Base-by-base conservation (phyloP, 2,888 invertebrate genomes). In the Lasioglossum lativentre region DNA sequence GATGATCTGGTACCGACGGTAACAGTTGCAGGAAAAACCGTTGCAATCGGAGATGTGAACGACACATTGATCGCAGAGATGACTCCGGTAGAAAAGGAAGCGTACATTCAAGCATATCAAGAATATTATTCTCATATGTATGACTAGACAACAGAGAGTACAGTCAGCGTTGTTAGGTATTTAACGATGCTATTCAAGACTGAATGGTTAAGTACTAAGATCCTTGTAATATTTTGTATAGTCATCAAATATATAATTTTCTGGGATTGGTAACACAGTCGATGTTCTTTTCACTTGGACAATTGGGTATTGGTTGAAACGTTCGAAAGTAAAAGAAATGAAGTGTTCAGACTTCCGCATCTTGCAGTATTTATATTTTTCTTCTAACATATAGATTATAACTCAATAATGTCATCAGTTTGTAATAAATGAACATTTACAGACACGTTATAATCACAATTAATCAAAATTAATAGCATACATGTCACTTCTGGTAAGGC, bases 21-120 rank as follows among this genome's bases (percentile, higher is more conserved):
- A 12, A 96, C 96, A 91, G 98, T 99, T 47, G 98, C 97, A 82
- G 97, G 97, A 68, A 97, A 96, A 92, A 96, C 97, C 27, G 97
- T 98, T 88, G 96, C 98, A 1, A 96, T 99, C 82, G 97, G 98
- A 52, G 97, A 98, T 93, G 97, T 99, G 19, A 98, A 98, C 93
- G 98, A 98, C 94, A 97, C 97, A 90, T 96, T 98, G 92, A 98
- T 99, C 91, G 97, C 97, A 0, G 97, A 97, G 95, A 99, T 99
- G 99, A 97, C 98, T 16, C 97, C 98, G 34, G 96, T 97, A 6
- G 99, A 99, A 94, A 99, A 99, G 95, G 98, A 99, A 94, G 97
- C 97, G 63, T 99, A 99, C 95, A 99, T 99, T 91, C 98, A 98
- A 95, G 97, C 98, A 70, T 99, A 98, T 94, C 99, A 99, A 95